Base-by-base conservation (phyloP, 2,888 invertebrate species). In the Clostera curtula region DNA sequence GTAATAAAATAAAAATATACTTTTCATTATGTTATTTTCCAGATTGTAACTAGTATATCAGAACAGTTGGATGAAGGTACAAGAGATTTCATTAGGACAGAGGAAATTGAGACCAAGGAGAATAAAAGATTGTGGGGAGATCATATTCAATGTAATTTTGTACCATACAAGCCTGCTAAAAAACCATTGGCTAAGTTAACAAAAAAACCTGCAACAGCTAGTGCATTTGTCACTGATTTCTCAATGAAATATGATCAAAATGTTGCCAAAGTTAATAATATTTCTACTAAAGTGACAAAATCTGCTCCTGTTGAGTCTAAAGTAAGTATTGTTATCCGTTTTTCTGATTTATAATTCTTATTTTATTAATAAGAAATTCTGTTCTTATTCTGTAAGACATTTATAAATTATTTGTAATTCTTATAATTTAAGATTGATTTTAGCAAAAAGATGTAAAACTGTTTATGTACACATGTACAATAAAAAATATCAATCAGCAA, bases 1-100 rank as follows among this genome's bases (percentile, higher is more conserved):
- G n/a, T n/a, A n/a, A n/a, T n/a, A n/a, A n/a, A n/a, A n/a, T n/a
- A n/a, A n/a, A n/a, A n/a, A n/a, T n/a, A n/a, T n/a, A n/a, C n/a
- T 22, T 24, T 31, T 34, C 28, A 19, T 20, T n/a, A 8, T 20
- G 20, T 33, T 19, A 9, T 9, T 11, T 66, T 62, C 13, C 48
- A 87, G 85, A 63, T 82, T 32, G 85, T 88, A 2, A 57, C 59
- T 33, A 64, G 76, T 29, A 74, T 88, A 34, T 76, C 79, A 0
- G 62, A 56, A 19, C 55, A 73, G 6, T 40, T 88, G 27, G 64
- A 74, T 30, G 86, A 87, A 10, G 71, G 83, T 4, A 75, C 85
- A 25, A 73, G 84, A 34, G 68, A 73, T 2, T 71, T 65, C 36
- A 60, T 88, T 33, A 75, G 66, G 41, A 51, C 64, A 23, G 76